Conservation (phyloP, 2,888 invertebrate species). For the Himalopsyche kuldschensis region DNA sequence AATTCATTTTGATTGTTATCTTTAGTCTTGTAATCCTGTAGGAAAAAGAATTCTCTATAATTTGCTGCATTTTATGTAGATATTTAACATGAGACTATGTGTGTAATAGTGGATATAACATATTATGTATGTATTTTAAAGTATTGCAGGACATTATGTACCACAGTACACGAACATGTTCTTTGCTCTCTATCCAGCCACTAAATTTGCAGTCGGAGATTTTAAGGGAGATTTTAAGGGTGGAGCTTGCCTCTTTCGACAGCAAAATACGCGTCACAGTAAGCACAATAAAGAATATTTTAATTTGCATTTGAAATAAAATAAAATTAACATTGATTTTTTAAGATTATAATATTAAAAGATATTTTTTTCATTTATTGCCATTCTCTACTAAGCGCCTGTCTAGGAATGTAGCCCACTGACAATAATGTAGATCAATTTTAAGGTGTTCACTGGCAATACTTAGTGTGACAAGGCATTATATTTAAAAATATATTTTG, state of each 20-base stretch:
- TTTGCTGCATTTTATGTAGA: no score
- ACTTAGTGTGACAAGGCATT: no score
- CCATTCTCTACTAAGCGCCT: no score
- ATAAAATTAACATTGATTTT: not conserved
- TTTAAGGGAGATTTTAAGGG: slow-evolving; percentile 43
- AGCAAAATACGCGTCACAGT: slow-evolving; percentile 43
- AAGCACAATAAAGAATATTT: slow-evolving; percentile 19
- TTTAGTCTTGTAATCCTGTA: no score
- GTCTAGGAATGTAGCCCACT: not conserved
- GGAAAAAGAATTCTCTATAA: no score
- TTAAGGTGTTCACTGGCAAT: no score
- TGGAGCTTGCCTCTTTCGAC: slow-evolving; percentile 41
- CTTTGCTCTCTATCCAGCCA: slow-evolving; percentile 43
- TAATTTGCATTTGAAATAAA: not conserved
- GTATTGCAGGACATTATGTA: slow-evolving; percentile 28
- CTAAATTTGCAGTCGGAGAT: slow-evolving; percentile 44
- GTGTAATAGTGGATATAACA: no score
- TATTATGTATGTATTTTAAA: slow-evolving; percentile 10
- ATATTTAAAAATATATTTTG: no score
- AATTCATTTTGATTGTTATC: no score
- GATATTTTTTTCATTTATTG: not conserved
- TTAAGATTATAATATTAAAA: not conserved
- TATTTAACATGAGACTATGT: no score
- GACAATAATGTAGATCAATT: no score
- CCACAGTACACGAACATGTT: not conserved